phyloP scores from a whole-genome alignment of 2,888 invertebrate species.

The Agrochola macilenta region DNA sequence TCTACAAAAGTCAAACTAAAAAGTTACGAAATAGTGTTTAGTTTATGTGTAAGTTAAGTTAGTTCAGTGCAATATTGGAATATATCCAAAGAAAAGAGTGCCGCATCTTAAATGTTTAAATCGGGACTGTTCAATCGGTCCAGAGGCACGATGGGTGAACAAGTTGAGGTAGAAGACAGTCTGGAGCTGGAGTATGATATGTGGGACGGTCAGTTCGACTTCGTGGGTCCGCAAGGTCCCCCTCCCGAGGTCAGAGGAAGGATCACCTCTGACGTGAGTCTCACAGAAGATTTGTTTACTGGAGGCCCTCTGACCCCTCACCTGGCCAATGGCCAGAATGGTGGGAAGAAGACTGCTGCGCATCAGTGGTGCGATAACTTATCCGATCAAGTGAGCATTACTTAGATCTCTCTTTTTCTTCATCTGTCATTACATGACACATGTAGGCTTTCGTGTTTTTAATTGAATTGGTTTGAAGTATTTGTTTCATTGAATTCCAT shows the following conservation, averaged over 20 bases:
- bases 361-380: constrained; percentile 91
- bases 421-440: neutral
- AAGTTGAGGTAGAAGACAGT: constrained; percentile 89
- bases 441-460: neutral
- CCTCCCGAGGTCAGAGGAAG: constrained; percentile 80
- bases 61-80: constrained; percentile 83
- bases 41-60: constrained; percentile 70
- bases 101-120: constrained; percentile 86
- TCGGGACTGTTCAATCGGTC: constrained; percentile 86
- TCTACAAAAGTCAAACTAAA: constrained; percentile 78
- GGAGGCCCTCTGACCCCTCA: constrained; percentile 87
- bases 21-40: constrained; percentile 72
- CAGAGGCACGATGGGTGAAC: constrained; percentile 85
- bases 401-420: constrained; percentile 4
- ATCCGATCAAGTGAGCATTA: constrained; percentile 91
- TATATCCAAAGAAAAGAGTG: constrained; percentile 83
- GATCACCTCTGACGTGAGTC: constrained; percentile 83
- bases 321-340: constrained; percentile 87
- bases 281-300: constrained; percentile 88
- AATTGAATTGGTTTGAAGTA: constrained; percentile 1
- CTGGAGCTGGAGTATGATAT: constrained; percentile 95
- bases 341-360: constrained; percentile 90
- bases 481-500: constrained; percentile 20
- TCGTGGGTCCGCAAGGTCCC: constrained; percentile 92
- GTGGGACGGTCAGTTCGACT: constrained; percentile 97